phyloP scores from a whole-genome alignment of 1,140 invertebrate species.

The Steinernema feltiae region DNA sequence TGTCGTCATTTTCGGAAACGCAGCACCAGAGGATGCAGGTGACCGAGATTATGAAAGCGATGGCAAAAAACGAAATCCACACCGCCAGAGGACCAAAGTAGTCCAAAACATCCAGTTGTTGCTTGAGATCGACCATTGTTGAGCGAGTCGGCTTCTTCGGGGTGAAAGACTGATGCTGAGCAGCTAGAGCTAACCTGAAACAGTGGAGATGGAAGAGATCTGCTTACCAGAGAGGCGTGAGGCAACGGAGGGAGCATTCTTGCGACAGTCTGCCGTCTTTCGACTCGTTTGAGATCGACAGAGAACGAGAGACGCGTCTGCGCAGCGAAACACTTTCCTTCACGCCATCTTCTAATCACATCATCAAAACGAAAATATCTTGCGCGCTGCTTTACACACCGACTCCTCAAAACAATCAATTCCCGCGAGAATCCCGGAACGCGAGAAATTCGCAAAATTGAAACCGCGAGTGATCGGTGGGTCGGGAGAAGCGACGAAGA shows the following conservation, averaged over 20 bases:
- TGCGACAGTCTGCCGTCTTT: not conserved
- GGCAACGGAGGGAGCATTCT: not conserved
- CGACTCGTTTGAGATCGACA: not conserved
- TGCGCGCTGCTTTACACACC: not conserved
- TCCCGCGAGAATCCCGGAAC: not conserved
- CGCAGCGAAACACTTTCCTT: not conserved
- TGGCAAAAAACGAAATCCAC: constrained; percentile 52
- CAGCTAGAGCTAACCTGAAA: too few relatives aligned
- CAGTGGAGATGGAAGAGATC: too few relatives aligned
- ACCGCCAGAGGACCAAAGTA: constrained; percentile 54
- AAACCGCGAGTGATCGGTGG: not conserved
- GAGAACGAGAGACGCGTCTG: not conserved
- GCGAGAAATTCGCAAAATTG: not conserved
- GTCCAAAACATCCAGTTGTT: constrained; percentile 48
- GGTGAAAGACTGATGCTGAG: too few relatives aligned
- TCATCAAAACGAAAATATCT: constrained; percentile 10
- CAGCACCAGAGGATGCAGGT: constrained; percentile 57
- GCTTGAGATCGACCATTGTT: constrained; percentile 43
- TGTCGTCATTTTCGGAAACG: constrained; percentile 46
- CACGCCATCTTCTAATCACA: constrained; percentile 2
- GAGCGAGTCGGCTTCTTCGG: not conserved
- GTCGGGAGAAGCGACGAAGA: not conserved
- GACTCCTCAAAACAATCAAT: constrained; percentile 2
- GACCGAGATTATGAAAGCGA: constrained; percentile 53
- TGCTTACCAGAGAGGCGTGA: too few relatives aligned